phyloP scores from a whole-genome alignment of 2,888 invertebrate genomes.

The Nasonovia ribisnigri region DNA sequence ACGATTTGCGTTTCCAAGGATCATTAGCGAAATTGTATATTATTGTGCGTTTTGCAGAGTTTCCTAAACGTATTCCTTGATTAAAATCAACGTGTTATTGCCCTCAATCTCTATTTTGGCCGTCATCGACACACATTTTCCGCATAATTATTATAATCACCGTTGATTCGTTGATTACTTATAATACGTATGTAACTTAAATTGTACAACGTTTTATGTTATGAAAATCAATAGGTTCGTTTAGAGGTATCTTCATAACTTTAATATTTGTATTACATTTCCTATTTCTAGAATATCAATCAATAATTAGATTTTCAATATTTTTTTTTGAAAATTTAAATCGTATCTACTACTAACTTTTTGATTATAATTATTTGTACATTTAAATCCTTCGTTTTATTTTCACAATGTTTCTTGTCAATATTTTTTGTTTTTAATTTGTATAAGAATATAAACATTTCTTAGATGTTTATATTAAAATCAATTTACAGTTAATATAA shows the following conservation, averaged over 20 bases:
- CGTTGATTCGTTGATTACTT: not conserved
- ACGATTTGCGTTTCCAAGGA: slow-evolving; percentile 21
- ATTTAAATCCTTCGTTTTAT: not conserved
- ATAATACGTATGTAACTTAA: not conserved
- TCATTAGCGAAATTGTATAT: not conserved
- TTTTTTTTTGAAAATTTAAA: not conserved
- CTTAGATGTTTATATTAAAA: not conserved
- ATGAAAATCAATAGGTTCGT: not conserved
- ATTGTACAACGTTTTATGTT: not conserved
- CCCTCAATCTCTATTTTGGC: not conserved
- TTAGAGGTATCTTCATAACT: not conserved
- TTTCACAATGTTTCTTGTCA: not conserved
- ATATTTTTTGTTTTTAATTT: not conserved
- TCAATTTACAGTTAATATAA: not conserved
- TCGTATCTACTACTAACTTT: not conserved
- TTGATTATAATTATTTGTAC: not conserved
- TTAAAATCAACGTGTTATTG: not conserved
- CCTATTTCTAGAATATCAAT: not conserved
- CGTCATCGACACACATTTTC: not conserved
- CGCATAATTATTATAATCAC: not conserved
- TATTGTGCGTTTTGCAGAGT: not conserved
- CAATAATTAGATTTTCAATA: not conserved
- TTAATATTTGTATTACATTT: not conserved
- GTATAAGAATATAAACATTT: not conserved
- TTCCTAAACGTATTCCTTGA: not conserved